These are phyloP conservation scores for Xerus rutilus DNA, from an alignment of 2,797 vertebrate species.

Conservation along the genomic window DNA sequence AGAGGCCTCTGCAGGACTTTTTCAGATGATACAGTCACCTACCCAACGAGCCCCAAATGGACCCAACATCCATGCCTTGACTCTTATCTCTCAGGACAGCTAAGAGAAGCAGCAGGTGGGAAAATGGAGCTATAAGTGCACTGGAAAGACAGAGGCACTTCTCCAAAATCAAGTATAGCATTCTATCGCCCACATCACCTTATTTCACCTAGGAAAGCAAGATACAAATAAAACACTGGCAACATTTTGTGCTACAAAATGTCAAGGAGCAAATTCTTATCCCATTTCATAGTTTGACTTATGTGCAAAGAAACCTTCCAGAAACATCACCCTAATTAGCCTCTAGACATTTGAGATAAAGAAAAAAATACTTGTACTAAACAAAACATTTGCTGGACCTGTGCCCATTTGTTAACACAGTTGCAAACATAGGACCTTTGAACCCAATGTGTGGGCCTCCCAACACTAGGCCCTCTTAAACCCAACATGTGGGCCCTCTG, in stretches of 20 bases:
- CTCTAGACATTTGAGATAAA: background rate
- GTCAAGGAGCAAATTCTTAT: background rate
- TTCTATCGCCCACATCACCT: background rate
- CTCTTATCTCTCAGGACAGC: background rate
- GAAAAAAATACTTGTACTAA: background rate
- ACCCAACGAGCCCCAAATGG: background rate
- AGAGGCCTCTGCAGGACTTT: background rate
- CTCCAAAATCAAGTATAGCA: background rate
- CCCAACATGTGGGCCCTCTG: too few species aligned
- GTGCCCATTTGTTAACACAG: rapidly evolving
- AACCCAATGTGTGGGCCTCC: background rate
- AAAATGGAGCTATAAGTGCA: too few species aligned
- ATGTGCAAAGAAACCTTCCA: background rate
- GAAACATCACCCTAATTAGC: background rate
- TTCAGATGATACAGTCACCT: background rate
- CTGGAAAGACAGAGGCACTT: background rate
- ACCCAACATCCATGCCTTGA: rapidly evolving
- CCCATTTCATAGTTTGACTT: conserved; percentile 43
- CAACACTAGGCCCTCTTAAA: too few species aligned
- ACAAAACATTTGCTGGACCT: background rate
- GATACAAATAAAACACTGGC: background rate
- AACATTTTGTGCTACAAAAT: background rate
- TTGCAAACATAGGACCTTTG: background rate
- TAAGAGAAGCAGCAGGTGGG: background rate
- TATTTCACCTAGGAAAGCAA: background rate